Conservation (phyloP, 2,888 invertebrate genomes). For the Drosophila differens region DNA sequence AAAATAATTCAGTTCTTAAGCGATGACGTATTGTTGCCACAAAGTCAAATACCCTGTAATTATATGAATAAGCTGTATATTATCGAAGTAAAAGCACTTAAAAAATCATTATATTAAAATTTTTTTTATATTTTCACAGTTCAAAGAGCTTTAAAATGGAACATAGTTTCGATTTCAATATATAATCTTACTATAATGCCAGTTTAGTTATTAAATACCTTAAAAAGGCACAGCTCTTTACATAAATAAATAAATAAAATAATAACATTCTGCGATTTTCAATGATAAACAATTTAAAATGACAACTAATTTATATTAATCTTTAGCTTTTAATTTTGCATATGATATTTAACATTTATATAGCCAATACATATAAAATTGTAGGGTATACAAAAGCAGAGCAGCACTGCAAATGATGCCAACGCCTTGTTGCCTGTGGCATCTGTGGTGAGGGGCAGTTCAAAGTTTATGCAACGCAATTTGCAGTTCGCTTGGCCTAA, state of each 20-base stretch:
- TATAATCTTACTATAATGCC: neutral
- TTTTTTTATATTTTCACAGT: neutral
- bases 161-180: neutral
- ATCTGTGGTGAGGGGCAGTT: constrained; percentile 41
- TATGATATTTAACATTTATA: neutral
- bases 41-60: constrained; percentile 3
- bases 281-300: neutral
- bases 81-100: neutral
- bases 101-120: neutral
- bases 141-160: neutral
- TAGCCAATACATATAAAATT: neutral
- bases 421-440: constrained; percentile 20
- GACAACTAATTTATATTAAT: neutral
- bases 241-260: neutral
- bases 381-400: constrained; percentile 6
- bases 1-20: constrained; percentile 7
- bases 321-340: rapidly evolving
- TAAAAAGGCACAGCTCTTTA: rapidly evolving
- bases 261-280: neutral
- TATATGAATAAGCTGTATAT: neutral
- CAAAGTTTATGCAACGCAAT: constrained; percentile 64
- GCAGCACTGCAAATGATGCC: neutral
- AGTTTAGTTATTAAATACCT: neutral
- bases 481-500: constrained; percentile 42
- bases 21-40: neutral